Base-by-base conservation (phyloP, 2,888 invertebrate genomes). In the Eilema depressum region DNA sequence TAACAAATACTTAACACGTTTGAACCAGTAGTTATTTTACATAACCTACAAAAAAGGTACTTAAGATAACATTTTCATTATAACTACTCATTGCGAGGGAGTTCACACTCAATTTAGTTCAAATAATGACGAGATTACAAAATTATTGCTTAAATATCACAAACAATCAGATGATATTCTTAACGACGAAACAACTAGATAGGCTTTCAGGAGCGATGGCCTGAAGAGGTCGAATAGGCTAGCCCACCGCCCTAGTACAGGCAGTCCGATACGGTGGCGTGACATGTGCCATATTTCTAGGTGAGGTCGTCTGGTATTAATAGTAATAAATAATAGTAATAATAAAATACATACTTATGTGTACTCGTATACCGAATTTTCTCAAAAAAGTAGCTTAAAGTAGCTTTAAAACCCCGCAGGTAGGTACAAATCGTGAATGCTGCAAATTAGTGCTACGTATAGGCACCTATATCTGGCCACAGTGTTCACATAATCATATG, bases 1-100 rank as follows among this genome's bases (percentile, higher is more conserved):
- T 65, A 69, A 71, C 60, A 78, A 69, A 72, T 65, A 70, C 68
- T 73, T 78, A 68, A 76, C 67, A 74, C 69, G 60, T 72, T 60
- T 30, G 59, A 68, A 69, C 63, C 30, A 70, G 71, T 75, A 63
- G 68, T 80, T 66, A 63, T 66, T 62, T 63, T 63, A 61, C 62
- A 63, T 64, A 66, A 65, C 56, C 59, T 61, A 68, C 61, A 72
- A 72, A 69, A 71, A 65, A 68, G 41, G 37, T 68, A 71, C 68
- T 64, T 66, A 62, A 69, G 68, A 69, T 69, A 66, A 69, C 53
- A 62, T 59, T 66, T 66, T 65, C 66, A 69, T 72, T 63, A 59
- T 33, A 30, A 63, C n/a, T 33, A 70, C 61, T 70, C 37, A 62
- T 66, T 47, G 20, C 61, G 41, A 59, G 41, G 59, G 59, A 69